A percentile compares a stretch with the other conserved stretches of the same genome.
These are phyloP conservation scores for Drosophila subsilvestris DNA, from an alignment of 2,888 invertebrate genomes.

Conservation along the genomic window DNA sequence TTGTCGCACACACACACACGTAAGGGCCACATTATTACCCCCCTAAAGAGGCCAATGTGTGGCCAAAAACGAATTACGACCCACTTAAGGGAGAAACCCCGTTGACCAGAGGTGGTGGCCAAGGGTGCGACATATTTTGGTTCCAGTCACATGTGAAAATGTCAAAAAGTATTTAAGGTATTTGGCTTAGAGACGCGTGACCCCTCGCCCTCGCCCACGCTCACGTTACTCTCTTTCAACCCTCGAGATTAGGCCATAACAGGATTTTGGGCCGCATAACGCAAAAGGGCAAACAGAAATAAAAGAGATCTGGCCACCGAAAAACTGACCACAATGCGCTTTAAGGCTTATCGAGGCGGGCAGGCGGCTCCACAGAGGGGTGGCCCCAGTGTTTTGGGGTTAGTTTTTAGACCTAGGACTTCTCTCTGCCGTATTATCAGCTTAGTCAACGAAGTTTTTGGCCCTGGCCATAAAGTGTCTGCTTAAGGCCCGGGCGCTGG, in stretches of 20 bases:
- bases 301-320: constrained; percentile 19
- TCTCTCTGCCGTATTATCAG: constrained; percentile 31
- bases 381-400: constrained; percentile 1
- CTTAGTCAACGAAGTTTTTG: constrained; percentile 51
- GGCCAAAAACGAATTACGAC: constrained; percentile 24
- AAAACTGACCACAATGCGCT: constrained; percentile 65
- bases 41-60: constrained; percentile 10
- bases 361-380: too few relatives aligned
- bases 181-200: constrained; percentile 41
- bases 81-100: constrained; percentile 9
- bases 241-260: constrained; percentile 8
- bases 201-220: constrained; percentile 9
- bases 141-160: constrained; percentile 30
- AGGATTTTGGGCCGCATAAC: constrained; percentile 25
- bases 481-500: constrained; percentile 20
- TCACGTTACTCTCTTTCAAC: neutral
- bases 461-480: constrained; percentile 46
- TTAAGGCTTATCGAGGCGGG: constrained; percentile 58
- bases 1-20: neutral
- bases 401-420: constrained; percentile 9
- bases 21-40: constrained; percentile 2
- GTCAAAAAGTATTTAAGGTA: constrained; percentile 54
- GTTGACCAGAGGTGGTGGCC: neutral
- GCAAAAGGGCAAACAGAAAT: constrained; percentile 30
- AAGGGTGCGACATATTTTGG: constrained; percentile 25